These are phyloP conservation scores for Pelvicachromis taeniatus DNA, from an alignment of 2,113 vertebrate species.

Conservation along the genomic window DNA sequence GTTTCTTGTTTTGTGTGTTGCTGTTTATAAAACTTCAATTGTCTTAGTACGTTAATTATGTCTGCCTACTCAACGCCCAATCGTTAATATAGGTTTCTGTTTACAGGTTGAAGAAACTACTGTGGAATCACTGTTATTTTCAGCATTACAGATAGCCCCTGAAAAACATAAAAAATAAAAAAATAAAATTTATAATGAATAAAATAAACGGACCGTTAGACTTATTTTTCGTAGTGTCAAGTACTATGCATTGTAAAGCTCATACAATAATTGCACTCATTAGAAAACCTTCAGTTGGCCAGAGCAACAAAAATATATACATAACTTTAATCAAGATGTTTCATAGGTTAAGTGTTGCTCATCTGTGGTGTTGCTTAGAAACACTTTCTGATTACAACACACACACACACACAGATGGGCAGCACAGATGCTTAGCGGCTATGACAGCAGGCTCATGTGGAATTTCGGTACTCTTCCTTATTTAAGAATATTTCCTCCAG, in stretches of 20 bases:
- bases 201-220: not conserved
- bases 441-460: not conserved
- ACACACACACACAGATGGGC: not conserved
- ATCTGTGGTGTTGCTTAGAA: not conserved
- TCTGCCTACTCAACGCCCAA: not conserved
- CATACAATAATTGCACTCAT: not conserved
- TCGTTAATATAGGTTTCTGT: not conserved
- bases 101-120: not conserved
- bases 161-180: not conserved
- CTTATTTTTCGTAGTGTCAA: not conserved
- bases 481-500: not conserved
- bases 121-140: not conserved
- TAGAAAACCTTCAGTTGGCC: not conserved
- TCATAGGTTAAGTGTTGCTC: not conserved
- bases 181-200: not conserved
- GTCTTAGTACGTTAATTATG: constrained; percentile 7
- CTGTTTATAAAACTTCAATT: not conserved
- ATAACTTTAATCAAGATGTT: not conserved
- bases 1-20: constrained; percentile 6
- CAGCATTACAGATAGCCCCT: not conserved
- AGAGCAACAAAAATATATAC: not conserved
- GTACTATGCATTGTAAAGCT: not conserved
- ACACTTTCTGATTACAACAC: not conserved
- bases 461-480: not conserved
- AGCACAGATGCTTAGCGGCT: constrained; percentile 9